Conservation (phyloP, 2,113 vertebrate species). For the Promerops cafer region DNA sequence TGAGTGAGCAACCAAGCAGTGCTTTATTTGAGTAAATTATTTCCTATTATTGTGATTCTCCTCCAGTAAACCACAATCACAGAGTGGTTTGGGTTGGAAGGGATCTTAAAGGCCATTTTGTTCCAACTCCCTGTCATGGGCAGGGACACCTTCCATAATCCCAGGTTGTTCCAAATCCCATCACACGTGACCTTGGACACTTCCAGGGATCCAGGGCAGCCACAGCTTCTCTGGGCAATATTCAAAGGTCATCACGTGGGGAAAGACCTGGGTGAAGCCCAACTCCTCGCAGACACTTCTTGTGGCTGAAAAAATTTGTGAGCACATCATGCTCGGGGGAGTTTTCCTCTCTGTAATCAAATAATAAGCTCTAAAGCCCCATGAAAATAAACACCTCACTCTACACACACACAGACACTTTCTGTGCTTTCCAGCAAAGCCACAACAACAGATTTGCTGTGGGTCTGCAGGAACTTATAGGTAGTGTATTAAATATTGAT, state of each 20-base stretch:
- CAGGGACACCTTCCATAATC: neutral
- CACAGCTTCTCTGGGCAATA: neutral
- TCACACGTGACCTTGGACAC: neutral
- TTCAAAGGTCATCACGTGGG: neutral
- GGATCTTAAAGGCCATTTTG: neutral
- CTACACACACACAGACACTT: neutral
- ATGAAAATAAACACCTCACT: neutral
- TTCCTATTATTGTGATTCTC: neutral
- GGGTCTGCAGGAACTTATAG: neutral
- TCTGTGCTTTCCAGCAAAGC: neutral
- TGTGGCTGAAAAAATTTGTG: neutral
- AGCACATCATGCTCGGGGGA: neutral
- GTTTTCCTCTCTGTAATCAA: neutral
- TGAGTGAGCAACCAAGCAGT: neutral
- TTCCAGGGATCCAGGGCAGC: neutral
- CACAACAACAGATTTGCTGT: neutral
- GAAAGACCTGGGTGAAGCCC: neutral
- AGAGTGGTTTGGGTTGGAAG: neutral
- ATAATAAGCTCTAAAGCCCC: neutral
- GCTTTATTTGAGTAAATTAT: neutral
- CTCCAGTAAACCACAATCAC: neutral
- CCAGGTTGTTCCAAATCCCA: neutral
- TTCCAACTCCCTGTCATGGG: neutral
- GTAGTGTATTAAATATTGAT: conserved; percentile 24
- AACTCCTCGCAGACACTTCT: neutral